Evolutionary conservation across 2,113 vertebrate species (phyloP), one percentile per base, ranked within the genome.

Genomic region (Anolis carolinensis): DNA sequence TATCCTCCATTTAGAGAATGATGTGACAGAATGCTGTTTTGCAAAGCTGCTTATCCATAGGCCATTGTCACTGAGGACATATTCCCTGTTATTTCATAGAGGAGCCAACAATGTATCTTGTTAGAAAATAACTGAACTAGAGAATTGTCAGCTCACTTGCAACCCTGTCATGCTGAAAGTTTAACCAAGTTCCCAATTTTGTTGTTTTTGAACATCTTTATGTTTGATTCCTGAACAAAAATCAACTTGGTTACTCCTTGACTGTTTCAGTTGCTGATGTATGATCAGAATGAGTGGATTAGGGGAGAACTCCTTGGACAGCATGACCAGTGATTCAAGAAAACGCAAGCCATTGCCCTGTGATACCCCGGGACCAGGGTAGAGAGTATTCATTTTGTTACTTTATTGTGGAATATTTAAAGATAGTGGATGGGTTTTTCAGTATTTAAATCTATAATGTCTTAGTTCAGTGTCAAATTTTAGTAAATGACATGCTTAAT

Each of bases 321-420:
- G 96, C 5, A 92, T 99, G 96, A 96, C 96, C 91, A 96, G 95
- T 36, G 98, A 99, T 89, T 97, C 98, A 87, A 95, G 96, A 90
- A 99, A 99, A 90, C 98, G 98, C 88, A 99, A 99, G 95, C 94
- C 97, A 79, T 97, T 98, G 92, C 97, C 97, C 79, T 99, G 97
- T 93, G 98, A 99, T 94, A 95, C 97, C 39, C 97, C 97, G 20
- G 97, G 98, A 85, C 95, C 97, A 80, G 97, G 98, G 99, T 98
- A 93, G 23, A 95, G 90, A 65, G 3, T 13, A 79, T 27, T 68
- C 55, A 65, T 50, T 25, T 36, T 71, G n/a, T 39, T 59, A 83
- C 4, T 55, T 48, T 89, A 77, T 75, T 1, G n/a, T 68, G 81
- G 85, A 7, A 34, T 21, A 55, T 30, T 84, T 59, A 73, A 25